Percentiles rank a stretch among this genome's conserved stretches.
phyloP scores from a whole-genome alignment of 2,888 invertebrate genomes.

The Agrenia bidenticulata region DNA sequence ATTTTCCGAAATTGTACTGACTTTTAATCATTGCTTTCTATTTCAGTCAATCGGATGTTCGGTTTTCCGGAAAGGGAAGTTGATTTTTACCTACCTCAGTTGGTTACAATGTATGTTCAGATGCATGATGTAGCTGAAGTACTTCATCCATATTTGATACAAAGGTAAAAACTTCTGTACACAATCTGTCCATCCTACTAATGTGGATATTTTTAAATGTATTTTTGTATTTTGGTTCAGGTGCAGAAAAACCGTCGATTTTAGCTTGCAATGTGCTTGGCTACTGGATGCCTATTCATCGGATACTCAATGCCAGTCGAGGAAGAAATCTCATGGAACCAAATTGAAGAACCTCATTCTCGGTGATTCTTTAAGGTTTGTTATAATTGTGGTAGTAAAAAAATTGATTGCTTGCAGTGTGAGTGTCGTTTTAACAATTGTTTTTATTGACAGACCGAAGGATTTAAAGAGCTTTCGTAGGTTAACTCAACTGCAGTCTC shows the following conservation, averaged over 20 bases:
- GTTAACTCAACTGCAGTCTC: conserved; percentile 45
- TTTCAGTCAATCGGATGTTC: conserved; percentile 86
- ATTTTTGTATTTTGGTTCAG: conserved; percentile 58
- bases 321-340: conserved; percentile 73
- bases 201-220: conserved; percentile 10
- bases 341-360: conserved; percentile 73
- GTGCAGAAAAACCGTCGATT: conserved; percentile 92
- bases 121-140: conserved; percentile 97
- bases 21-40: neutral
- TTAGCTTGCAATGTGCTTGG: conserved; percentile 95
- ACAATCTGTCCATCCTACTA: conserved; percentile 1
- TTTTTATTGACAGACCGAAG: conserved; percentile 43
- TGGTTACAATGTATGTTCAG: conserved; percentile 98
- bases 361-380: conserved; percentile 65
- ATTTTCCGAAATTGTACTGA: neutral
- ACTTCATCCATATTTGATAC: conserved; percentile 76
- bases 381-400: neutral
- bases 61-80: conserved; percentile 88
- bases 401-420: neutral
- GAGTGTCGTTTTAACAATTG: conserved; percentile 9
- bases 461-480: conserved; percentile 49
- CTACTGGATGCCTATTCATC: conserved; percentile 90
- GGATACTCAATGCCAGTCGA: conserved; percentile 67
- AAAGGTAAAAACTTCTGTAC: conserved; percentile 66
- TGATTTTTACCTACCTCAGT: conserved; percentile 96